Evolutionary conservation across 2,888 invertebrate species (phyloP), one percentile per base, ranked within the genome.

Genomic region (Melipona beecheii): DNA sequence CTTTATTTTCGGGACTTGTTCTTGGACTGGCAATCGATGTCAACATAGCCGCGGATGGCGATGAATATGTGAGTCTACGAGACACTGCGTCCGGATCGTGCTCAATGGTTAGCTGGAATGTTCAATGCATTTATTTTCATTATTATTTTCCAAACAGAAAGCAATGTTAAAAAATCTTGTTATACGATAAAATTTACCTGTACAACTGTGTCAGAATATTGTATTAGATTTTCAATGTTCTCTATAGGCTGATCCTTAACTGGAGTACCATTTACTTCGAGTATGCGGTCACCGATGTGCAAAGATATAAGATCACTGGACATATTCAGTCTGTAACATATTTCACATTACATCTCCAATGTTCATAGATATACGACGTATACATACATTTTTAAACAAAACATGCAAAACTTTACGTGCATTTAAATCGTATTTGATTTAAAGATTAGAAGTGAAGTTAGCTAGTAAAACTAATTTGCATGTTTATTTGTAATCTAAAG

Each of bases 251-350:
- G 96, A 92, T 97, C 97, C 92, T 96, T 96, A 0, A 98, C 97
- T 0, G 98, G 97, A 0, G 97, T 96, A 4, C 99, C 98, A 95
- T 99, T 98, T 71, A 99, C 98, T 95, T 99, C 99, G 85, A 99
- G 95, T 87, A 99, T 98, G 91, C 97, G 96, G 95, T 99, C 99
- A n/a, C 99, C 99, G 89, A 98, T 97, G 94, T 97, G 98, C 76
- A 98, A 95, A 15, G 97, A 97, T 95, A 98, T 97, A 79, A 98
- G 95, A 87, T 97, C 97, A 90, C 97, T 97, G 90, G 97, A 97
- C 80, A 97, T 96, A 92, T 98, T 98, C 91, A 98, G 96, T 94
- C 98, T 98, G 94, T 56, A 95, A 93, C 78, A 88, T 71, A 52
- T 77, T 75, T 83, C 73, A 49, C 50, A 58, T 69, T 54, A 83